A percentile compares a stretch with the other conserved stretches of the same genome.
Conservation (phyloP, 2,888 invertebrate species). For the Maniola hyperantus region DNA sequence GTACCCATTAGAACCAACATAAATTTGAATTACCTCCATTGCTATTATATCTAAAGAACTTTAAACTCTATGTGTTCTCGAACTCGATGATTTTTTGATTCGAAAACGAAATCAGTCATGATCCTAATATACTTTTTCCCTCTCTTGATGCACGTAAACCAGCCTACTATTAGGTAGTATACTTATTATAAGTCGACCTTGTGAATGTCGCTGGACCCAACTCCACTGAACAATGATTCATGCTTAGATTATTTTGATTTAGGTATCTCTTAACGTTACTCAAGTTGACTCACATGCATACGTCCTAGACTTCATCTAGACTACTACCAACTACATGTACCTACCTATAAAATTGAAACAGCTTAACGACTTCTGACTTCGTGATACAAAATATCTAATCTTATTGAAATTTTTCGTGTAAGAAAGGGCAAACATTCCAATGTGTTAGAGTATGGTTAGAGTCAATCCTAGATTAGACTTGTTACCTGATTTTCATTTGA, state of each 20-base stretch:
- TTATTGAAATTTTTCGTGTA: neutral
- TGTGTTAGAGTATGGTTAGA: too few species aligned
- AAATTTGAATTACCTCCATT: too few species aligned
- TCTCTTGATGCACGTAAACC: neutral
- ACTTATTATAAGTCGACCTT: constrained; percentile 60
- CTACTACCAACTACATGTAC: neutral
- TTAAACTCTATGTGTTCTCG: too few species aligned
- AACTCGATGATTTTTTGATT: neutral
- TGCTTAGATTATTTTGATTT: constrained; percentile 42
- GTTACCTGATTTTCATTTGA: neutral
- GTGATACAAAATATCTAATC: neutral
- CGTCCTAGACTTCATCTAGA: neutral
- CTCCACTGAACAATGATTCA: constrained; percentile 56
- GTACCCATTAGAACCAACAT: too few species aligned
- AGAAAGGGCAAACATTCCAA: too few species aligned
- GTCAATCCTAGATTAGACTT: neutral
- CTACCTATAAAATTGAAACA: neutral
- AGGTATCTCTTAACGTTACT: constrained; percentile 2
- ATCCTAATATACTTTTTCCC: too few species aligned
- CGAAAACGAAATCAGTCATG: too few species aligned
- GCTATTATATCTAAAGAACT: too few species aligned
- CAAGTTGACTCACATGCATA: neutral
- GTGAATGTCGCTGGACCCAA: constrained; percentile 63
- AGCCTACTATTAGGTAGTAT: constrained; percentile 7
- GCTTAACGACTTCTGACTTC: neutral